Conservation (phyloP, 2,888 invertebrate species). For the Plutella xylostella region DNA sequence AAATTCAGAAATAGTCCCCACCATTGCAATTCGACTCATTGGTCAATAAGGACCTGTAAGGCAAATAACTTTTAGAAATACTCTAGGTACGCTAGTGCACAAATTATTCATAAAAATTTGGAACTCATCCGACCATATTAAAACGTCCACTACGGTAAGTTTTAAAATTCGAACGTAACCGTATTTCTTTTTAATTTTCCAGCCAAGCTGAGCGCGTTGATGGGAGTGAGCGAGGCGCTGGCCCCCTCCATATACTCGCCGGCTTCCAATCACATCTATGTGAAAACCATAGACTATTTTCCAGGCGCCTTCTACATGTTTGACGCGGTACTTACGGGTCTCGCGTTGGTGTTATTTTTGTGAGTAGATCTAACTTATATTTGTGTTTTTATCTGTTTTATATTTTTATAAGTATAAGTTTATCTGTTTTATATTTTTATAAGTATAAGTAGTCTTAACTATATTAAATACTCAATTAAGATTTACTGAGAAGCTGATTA, state of each 20-base stretch:
- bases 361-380: no score
- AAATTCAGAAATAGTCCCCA: no score
- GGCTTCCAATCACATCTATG: slow-evolving; percentile 66
- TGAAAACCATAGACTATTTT: slow-evolving; percentile 54
- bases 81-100: no score
- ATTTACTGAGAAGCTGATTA: background rate
- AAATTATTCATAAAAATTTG: no score
- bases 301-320: slow-evolving; percentile 70
- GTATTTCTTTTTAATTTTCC: slow-evolving; percentile 22
- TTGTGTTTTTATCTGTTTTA: background rate
- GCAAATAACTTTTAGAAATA: no score
- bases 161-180: no score
- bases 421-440: background rate
- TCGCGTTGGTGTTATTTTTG: slow-evolving; percentile 53
- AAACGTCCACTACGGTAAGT: no score
- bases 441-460: background rate
- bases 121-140: no score
- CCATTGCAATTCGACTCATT: no score
- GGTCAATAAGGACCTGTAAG: no score
- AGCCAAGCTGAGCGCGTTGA: slow-evolving; percentile 64
- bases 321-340: slow-evolving; percentile 53
- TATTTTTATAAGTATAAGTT: background rate
- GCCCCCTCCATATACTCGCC: slow-evolving; percentile 68
- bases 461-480: background rate
- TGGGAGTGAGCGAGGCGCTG: slow-evolving; percentile 69